Percentiles rank a stretch among this genome's conserved stretches.
Evolutionary conservation across 2,797 vertebrate genomes (phyloP).

Genomic region (Halcyon smyrnensis): DNA sequence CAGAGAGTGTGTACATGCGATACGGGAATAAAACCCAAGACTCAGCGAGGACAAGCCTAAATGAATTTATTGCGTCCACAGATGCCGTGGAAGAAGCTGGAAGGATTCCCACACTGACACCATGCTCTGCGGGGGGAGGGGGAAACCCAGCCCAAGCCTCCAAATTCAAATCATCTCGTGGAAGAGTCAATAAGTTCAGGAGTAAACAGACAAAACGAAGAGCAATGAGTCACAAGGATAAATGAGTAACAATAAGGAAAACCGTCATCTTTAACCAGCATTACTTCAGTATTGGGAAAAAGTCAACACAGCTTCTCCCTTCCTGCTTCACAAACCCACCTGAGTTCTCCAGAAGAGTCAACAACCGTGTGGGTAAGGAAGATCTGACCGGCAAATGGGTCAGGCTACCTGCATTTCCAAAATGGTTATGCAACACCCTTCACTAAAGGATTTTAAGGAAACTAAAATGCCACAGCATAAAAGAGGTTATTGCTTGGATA

Average conservation of each 20-base stretch:
- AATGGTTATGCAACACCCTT: background rate
- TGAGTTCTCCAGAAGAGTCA: background rate
- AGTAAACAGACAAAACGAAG: background rate
- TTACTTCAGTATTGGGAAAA: background rate
- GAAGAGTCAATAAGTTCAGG: background rate
- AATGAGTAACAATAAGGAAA: background rate
- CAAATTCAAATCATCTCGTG: fast-evolving
- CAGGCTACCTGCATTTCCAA: background rate
- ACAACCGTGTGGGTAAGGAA: background rate
- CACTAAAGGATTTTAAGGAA: background rate
- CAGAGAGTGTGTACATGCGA: fast-evolving
- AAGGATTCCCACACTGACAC: background rate
- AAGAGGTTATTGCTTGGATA: background rate
- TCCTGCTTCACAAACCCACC: background rate
- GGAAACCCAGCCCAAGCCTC: background rate
- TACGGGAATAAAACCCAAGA: background rate
- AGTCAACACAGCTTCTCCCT: background rate
- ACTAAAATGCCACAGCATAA: background rate
- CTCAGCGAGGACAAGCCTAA: background rate
- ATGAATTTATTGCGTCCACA: background rate
- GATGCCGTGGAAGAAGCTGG: background rate
- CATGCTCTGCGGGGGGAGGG: background rate
- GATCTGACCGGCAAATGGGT: background rate
- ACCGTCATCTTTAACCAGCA: background rate
- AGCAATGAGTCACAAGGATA: background rate